Evolutionary conservation across 2,888 invertebrate species (phyloP).

Genomic region (Brachypterus glaber): DNA sequence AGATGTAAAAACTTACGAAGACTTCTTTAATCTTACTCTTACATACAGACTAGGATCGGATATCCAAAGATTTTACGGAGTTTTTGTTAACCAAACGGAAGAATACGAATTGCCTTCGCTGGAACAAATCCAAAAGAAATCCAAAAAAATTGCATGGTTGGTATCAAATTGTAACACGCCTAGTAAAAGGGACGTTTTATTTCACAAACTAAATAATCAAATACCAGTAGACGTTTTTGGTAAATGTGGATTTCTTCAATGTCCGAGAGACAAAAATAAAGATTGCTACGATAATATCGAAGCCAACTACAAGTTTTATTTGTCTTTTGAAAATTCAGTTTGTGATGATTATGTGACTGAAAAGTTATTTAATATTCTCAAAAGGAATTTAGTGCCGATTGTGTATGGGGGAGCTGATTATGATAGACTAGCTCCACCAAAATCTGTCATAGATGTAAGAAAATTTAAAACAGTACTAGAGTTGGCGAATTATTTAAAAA

Average conservation of each 20-base stretch:
- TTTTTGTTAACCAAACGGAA: conserved; percentile 17
- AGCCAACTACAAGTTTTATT: conserved; percentile 58
- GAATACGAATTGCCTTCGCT: conserved; percentile 20
- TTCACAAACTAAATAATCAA: conserved; percentile 44
- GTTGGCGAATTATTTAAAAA: conserved; percentile 44
- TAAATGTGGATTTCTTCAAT: conserved; percentile 45
- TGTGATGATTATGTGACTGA: conserved; percentile 57
- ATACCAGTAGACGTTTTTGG: conserved; percentile 55
- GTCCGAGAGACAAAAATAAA: conserved; percentile 26
- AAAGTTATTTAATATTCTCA: conserved; percentile 48
- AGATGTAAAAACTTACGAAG: conserved; percentile 23
- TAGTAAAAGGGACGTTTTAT: conserved; percentile 41
- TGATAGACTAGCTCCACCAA: conserved; percentile 42
- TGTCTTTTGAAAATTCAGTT: conserved; percentile 62
- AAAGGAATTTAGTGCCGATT: conserved; percentile 54
- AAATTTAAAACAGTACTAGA: conserved; percentile 44
- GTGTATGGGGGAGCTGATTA: conserved; percentile 59
- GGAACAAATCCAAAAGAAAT: conserved; percentile 30
- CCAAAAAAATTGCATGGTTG: conserved; percentile 48
- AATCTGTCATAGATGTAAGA: conserved; percentile 49
- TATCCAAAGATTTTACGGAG: conserved; percentile 38
- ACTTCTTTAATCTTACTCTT: conserved; percentile 50
- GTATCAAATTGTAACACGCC: conserved; percentile 45
- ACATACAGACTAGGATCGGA: conserved; percentile 37
- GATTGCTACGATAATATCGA: conserved; percentile 41